A percentile compares a stretch with the other conserved stretches of the same genome.
Conservation (phyloP, 2,888 invertebrate genomes). For the Macrophya annulata region DNA sequence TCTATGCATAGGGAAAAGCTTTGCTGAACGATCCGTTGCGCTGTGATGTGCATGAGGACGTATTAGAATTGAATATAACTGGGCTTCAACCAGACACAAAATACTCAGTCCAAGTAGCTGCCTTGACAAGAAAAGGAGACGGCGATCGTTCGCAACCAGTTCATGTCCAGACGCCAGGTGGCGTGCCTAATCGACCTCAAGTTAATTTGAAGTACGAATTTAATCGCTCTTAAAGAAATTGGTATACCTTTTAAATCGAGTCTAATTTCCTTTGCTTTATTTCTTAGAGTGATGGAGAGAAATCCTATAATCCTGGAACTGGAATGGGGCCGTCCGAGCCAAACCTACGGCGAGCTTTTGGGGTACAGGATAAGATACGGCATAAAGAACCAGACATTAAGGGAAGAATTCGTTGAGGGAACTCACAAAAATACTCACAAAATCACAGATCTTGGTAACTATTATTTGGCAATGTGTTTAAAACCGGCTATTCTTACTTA, state of each 20-base stretch:
- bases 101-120: slow-evolving; percentile 97
- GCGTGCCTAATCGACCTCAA: slow-evolving; percentile 93
- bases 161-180: slow-evolving; percentile 94
- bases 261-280: slow-evolving; percentile 60
- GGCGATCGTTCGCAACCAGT: slow-evolving; percentile 95
- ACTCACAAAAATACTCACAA: slow-evolving; percentile 86
- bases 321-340: slow-evolving; percentile 95
- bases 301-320: slow-evolving; percentile 94
- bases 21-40: slow-evolving; percentile 93
- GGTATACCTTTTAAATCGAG: background rate
- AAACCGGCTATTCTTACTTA: background rate
- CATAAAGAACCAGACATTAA: slow-evolving; percentile 89
- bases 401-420: slow-evolving; percentile 87
- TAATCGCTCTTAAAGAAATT: background rate
- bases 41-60: slow-evolving; percentile 92
- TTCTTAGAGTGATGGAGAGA: slow-evolving; percentile 88
- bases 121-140: slow-evolving; percentile 97
- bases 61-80: slow-evolving; percentile 90
- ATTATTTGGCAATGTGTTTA: background rate
- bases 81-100: slow-evolving; percentile 97
- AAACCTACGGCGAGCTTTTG: slow-evolving; percentile 93
- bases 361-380: slow-evolving; percentile 95
- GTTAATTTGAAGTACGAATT: slow-evolving; percentile 89
- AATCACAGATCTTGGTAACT: slow-evolving; percentile 86
- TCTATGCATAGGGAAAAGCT: slow-evolving; percentile 83